A percentile compares a stretch with the other conserved stretches of the same genome.
These are phyloP conservation scores for Danionella cerebrum DNA, from an alignment of 2,113 vertebrate genomes.

Conservation along the genomic window DNA sequence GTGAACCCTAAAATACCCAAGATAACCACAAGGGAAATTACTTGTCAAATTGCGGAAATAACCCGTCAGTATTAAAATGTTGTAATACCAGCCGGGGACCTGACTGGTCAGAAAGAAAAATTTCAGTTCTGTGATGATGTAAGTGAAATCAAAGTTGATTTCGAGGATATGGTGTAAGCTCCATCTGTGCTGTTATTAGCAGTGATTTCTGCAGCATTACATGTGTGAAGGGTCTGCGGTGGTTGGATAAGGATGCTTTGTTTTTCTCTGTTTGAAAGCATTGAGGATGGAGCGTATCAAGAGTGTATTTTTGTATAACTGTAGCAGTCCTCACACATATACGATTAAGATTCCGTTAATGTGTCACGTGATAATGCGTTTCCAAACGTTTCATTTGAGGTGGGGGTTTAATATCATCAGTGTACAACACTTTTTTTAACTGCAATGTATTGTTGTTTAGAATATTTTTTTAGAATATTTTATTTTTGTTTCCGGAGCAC, in stretches of 20 bases:
- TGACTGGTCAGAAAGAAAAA: not conserved
- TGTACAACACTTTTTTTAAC: no score
- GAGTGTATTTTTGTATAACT: not conserved
- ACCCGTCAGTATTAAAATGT: no score
- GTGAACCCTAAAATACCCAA: no score
- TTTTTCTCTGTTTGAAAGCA: not conserved
- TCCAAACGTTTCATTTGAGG: no score
- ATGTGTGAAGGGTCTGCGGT: constrained; percentile 12
- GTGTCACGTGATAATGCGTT: not conserved
- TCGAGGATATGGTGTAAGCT: constrained; percentile 27
- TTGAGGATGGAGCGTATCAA: not conserved
- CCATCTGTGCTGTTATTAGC: constrained; percentile 31
- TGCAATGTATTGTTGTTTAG: no score
- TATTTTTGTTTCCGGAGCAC: no score
- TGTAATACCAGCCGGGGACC: no score
- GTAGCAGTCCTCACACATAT: not conserved
- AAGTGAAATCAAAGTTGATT: constrained; percentile 12
- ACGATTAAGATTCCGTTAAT: not conserved
- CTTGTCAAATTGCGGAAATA: no score
- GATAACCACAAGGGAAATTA: no score
- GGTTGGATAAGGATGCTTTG: constrained; percentile 10
- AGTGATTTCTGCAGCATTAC: not conserved
- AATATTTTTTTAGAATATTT: no score
- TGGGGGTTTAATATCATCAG: no score
- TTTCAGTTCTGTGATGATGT: not conserved